These are phyloP conservation scores for Mirza zaza DNA, from an alignment of 2,113 vertebrate species.

Conservation along the genomic window DNA sequence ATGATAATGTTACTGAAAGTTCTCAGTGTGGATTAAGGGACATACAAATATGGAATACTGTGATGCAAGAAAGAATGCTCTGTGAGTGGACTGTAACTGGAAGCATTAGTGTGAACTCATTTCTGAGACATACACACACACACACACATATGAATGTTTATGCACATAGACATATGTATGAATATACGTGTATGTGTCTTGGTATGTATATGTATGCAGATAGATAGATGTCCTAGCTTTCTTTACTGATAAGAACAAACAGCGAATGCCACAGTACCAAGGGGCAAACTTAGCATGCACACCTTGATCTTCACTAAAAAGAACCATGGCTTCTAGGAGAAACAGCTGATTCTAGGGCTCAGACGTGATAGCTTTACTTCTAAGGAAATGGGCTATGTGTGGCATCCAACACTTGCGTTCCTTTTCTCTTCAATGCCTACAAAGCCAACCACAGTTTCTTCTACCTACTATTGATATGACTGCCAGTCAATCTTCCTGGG, in stretches of 20 bases:
- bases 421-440: not conserved
- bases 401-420: not conserved
- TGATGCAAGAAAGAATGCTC: not conserved
- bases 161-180: not conserved
- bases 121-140: not conserved
- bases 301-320: not conserved
- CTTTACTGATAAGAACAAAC: not conserved
- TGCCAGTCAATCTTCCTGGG: not conserved
- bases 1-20: not conserved
- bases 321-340: not conserved
- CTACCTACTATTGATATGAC: not conserved
- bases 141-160: too few relatives aligned
- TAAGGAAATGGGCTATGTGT: not conserved
- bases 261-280: not conserved
- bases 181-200: not conserved
- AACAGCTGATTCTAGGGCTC: not conserved
- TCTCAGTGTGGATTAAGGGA: not conserved
- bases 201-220: too few relatives aligned
- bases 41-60: not conserved
- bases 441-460: not conserved
- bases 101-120: not conserved
- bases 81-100: not conserved
- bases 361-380: not conserved
- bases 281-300: not conserved
- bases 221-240: not conserved